Conservation (phyloP, 2,888 invertebrate species). For the Tenthredo notha region DNA sequence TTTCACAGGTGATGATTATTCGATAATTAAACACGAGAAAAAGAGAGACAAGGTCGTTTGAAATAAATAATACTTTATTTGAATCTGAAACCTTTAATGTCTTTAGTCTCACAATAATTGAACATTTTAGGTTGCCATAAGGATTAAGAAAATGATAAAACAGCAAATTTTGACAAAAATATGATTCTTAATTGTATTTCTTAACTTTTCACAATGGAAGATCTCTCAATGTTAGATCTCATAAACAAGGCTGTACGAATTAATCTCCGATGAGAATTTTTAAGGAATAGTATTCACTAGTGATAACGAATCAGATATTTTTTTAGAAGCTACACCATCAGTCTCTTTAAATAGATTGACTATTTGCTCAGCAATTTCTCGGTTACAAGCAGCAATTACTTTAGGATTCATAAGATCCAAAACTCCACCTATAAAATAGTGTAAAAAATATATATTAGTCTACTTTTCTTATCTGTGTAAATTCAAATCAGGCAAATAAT, state of each 20-base stretch:
- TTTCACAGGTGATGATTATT: not conserved
- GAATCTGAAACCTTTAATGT: not conserved
- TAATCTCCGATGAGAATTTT: not conserved
- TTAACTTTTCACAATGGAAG: not conserved
- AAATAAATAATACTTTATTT: not conserved
- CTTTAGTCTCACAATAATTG: not conserved
- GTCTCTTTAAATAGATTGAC: slow-evolving; percentile 79
- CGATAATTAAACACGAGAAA: not conserved
- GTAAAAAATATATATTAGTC: not conserved
- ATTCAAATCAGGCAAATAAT: not conserved
- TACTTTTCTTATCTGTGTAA: not conserved
- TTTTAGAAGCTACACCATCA: slow-evolving; percentile 66
- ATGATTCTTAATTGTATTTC: not conserved
- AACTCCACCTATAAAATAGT: slow-evolving; percentile 74
- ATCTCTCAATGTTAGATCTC: not conserved
- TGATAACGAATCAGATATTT: slow-evolving; percentile 41
- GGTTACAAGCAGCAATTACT: slow-evolving; percentile 80
- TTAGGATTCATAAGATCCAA: slow-evolving; percentile 82
- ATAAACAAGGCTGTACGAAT: not conserved
- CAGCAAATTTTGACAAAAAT: not conserved
- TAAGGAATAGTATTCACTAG: not conserved
- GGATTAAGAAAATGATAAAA: not conserved
- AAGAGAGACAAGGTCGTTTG: not conserved
- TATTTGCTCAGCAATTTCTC: slow-evolving; percentile 79
- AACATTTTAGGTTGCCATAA: not conserved